A percentile compares a stretch with the other conserved stretches of the same genome.
phyloP scores from a whole-genome alignment of 92 coral and sea anemone genomes.

The Epizoanthus scotinus region DNA sequence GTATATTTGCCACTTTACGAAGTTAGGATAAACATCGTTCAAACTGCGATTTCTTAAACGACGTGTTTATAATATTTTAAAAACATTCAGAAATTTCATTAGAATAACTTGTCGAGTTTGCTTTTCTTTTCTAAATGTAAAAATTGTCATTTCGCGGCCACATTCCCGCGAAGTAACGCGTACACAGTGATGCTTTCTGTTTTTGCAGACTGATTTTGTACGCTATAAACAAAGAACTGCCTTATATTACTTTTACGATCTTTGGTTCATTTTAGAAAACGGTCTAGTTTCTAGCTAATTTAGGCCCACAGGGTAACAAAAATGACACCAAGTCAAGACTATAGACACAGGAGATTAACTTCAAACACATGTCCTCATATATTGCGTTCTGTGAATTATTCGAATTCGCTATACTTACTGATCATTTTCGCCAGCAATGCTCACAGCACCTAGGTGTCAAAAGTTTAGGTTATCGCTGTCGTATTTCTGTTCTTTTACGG shows the following conservation, averaged over 20 bases:
- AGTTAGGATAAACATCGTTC: constrained; percentile 11
- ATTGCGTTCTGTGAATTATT: not conserved
- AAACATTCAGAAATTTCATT: not conserved
- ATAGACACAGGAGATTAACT: constrained; percentile 8
- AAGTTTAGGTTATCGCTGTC: too few relatives aligned
- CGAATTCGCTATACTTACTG: too few relatives aligned
- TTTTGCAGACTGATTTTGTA: not conserved
- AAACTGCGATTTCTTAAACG: constrained; percentile 5
- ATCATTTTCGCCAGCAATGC: too few relatives aligned
- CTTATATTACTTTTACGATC: too few relatives aligned
- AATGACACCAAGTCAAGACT: constrained; percentile 6
- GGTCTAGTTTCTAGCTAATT: not conserved
- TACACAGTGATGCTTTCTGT: not conserved
- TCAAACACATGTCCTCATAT: not conserved
- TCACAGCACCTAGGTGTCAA: too few relatives aligned
- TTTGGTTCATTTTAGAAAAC: too few relatives aligned
- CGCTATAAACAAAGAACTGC: not conserved
- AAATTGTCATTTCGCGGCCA: not conserved
- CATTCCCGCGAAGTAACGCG: too few relatives aligned
- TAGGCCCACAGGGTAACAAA: constrained; percentile 12
- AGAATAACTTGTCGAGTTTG: not conserved
- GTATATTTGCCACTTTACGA: constrained; percentile 4
- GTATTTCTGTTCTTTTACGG: too few relatives aligned
- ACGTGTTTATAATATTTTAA: not conserved
- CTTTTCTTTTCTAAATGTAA: not conserved